phyloP scores from a whole-genome alignment of 1,140 invertebrate genomes.

The Chymomyza costata region DNA sequence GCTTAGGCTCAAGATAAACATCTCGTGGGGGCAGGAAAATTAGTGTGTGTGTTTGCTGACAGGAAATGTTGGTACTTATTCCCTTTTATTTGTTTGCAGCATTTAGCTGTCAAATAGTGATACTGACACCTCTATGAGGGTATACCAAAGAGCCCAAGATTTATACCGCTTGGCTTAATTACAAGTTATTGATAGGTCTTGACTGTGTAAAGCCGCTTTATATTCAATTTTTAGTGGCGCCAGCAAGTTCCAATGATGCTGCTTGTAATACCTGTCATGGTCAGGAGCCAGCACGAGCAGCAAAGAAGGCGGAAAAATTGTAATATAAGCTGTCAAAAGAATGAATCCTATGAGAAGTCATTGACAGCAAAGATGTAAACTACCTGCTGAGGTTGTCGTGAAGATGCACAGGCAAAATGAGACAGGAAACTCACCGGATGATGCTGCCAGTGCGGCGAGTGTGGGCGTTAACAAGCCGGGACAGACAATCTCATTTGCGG shows the following conservation, averaged over 20 bases:
- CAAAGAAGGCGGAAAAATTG: slow-evolving; percentile 13
- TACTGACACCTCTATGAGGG: no score
- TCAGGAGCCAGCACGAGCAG: slow-evolving; percentile 7
- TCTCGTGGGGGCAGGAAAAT: slow-evolving; percentile 12
- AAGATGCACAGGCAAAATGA: slow-evolving; percentile 32
- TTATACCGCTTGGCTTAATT: slow-evolving; percentile 55
- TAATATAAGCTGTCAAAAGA: slow-evolving; percentile 51
- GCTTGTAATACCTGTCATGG: neutral
- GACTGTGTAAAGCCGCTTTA: slow-evolving; percentile 20
- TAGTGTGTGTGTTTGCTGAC: neutral
- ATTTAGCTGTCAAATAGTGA: no score
- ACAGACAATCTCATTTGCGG: slow-evolving; percentile 65
- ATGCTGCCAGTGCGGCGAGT: no score
- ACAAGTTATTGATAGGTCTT: slow-evolving; percentile 54
- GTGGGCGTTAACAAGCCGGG: slow-evolving; percentile 34
- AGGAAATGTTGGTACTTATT: slow-evolving; percentile 29
- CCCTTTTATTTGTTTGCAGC: slow-evolving; percentile 32
- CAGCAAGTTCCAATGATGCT: no score
- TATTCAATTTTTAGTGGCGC: slow-evolving; percentile 30
- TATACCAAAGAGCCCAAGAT: no score
- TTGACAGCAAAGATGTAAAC: slow-evolving; percentile 56
- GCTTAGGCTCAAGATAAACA: slow-evolving; percentile 44
- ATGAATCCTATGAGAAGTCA: slow-evolving; percentile 53
- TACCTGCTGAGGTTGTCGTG: slow-evolving; percentile 23
- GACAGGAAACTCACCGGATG: no score